phyloP scores from a whole-genome alignment of 2,113 vertebrate species.

The Callorhinus ursinus region DNA sequence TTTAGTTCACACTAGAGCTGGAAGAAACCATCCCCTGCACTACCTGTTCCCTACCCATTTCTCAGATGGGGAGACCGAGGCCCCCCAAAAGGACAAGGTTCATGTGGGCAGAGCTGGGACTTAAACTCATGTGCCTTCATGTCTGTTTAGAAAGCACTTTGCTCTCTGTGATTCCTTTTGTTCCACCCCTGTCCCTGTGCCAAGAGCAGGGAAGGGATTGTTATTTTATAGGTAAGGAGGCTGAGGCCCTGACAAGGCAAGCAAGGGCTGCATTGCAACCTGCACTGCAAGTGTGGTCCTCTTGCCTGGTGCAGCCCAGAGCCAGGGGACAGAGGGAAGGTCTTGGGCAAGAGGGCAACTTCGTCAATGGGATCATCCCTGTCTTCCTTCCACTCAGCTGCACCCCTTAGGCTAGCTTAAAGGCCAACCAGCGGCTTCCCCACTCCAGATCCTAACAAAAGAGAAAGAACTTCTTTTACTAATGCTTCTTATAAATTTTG shows the following conservation, averaged over 20 bases:
- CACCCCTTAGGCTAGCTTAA: too few species aligned
- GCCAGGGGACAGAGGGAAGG: neutral
- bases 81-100: neutral
- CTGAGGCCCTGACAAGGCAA: neutral
- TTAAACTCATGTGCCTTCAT: neutral
- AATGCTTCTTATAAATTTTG: neutral
- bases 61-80: neutral
- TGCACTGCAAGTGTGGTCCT: rapidly evolving
- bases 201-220: neutral
- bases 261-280: too few species aligned
- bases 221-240: neutral
- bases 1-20: neutral
- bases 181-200: neutral
- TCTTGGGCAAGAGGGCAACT: neutral
- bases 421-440: neutral
- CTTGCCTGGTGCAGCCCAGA: neutral
- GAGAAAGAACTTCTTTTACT: neutral
- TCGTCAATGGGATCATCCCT: neutral
- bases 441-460: rapidly evolving
- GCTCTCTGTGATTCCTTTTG: neutral
- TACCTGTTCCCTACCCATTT: neutral
- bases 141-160: neutral
- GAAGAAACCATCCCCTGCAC: neutral
- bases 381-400: neutral
- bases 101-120: neutral